Base-by-base conservation (phyloP, 1,140 invertebrate species). In the Neodiprion fabricii region DNA sequence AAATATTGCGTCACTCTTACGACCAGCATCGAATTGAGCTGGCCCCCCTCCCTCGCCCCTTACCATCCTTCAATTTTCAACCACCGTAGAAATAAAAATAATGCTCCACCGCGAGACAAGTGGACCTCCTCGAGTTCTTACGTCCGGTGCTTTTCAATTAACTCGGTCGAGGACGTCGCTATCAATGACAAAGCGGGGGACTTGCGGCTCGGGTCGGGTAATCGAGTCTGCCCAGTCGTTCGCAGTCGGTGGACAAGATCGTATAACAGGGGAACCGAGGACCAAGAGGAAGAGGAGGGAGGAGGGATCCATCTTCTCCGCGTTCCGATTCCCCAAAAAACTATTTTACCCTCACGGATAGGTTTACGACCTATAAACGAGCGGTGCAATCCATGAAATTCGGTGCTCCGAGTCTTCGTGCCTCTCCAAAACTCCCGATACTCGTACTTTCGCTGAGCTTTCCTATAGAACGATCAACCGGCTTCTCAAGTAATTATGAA, bases 161-260 rank as follows among this genome's bases (percentile, higher is more conserved):
- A 61, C 53, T 61, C 53, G 4, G 53, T 61, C 53, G 53, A 61
- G 53, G 53, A 61, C 53, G 28, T 17, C 53, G 53, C n/a, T 17
- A 61, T 61, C 53, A 61, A 61, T 61, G 53, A 61, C 53, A 61
- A 61, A 61, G 53, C 11, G 53, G 28, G 28, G 28, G 28, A 40
- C 28, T 40, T 40, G 28, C 28, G 28, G 28, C 28, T 40, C 28
- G 28, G 53, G 53, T 61, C 53, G 53, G 53, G 53, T 61, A 61
- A 61, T 61, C 53, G 53, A 12, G 53, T 61, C n/a, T 61, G 53
- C n/a, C 53, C 53, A 61, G 53, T 61, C 53, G 53, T 61, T 61
- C 53, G 53, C 53, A 40, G 28, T 17, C 70, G 12, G 70, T 12
- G 70, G 21, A 71, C 67, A 69, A 47, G 70, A 47, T 71, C 70